These are phyloP conservation scores for Congeria kusceri DNA, from an alignment of 2,888 invertebrate genomes.

Conservation along the genomic window DNA sequence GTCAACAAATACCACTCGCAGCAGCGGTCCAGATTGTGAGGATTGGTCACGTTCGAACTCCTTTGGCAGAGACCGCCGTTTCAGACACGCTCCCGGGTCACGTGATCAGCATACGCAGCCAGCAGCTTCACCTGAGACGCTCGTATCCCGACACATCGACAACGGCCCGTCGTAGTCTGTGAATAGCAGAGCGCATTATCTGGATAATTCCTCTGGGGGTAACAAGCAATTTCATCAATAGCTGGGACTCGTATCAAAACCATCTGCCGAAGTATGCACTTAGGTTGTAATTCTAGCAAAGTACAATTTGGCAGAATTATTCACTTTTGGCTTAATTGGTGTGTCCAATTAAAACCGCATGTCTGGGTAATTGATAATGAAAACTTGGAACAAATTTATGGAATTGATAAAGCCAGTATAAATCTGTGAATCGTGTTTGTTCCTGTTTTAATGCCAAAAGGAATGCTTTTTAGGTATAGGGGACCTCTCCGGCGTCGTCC, in stretches of 20 bases:
- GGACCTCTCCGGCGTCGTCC: too few species aligned
- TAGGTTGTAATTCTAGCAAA: slow-evolving; percentile 13
- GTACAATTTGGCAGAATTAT: slow-evolving; percentile 21
- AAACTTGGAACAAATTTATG: slow-evolving; percentile 5
- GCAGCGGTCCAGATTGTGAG: too few species aligned
- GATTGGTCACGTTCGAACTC: too few species aligned
- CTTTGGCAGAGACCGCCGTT: too few species aligned
- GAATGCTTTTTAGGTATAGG: too few species aligned
- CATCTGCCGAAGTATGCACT: slow-evolving; percentile 33
- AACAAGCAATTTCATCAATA: slow-evolving; percentile 10
- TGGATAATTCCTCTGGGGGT: slow-evolving; percentile 5
- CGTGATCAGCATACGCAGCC: not conserved
- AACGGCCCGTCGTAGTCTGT: not conserved
- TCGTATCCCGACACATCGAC: not conserved
- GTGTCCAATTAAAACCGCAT: slow-evolving; percentile 28
- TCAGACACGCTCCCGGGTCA: not conserved
- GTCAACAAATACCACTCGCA: too few species aligned
- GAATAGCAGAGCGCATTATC: not conserved
- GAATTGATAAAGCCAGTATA: too few species aligned
- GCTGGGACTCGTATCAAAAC: slow-evolving; percentile 1
- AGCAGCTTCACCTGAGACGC: not conserved
- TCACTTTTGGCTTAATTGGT: slow-evolving; percentile 30
- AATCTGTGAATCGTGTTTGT: too few species aligned
- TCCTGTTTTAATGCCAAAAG: too few species aligned
- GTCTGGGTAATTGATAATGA: slow-evolving; percentile 17